Evolutionary conservation across 2,113 vertebrate species (phyloP).

Genomic region (Gavialis gangeticus): DNA sequence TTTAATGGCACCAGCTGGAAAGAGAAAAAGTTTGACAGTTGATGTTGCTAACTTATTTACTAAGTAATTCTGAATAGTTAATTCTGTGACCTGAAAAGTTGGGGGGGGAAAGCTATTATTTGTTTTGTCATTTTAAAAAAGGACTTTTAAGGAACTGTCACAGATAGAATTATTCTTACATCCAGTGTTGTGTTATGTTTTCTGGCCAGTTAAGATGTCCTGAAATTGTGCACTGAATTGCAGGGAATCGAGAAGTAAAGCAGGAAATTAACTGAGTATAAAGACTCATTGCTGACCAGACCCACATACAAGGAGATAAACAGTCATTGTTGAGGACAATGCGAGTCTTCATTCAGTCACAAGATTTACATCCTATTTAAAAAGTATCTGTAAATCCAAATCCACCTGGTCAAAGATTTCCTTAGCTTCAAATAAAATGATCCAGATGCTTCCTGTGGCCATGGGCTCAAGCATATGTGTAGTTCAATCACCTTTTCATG

Average conservation of each 20-base stretch:
- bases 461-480: not conserved
- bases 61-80: not conserved
- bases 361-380: not conserved
- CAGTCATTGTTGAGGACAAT: rapidly evolving
- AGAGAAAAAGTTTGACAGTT: not conserved
- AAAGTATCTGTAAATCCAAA: slow-evolving; percentile 1
- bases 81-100: not conserved
- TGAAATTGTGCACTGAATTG: not conserved
- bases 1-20: not conserved
- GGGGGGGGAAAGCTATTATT: not conserved
- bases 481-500: too few relatives aligned
- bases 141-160: not conserved
- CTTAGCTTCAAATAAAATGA: not conserved
- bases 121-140: not conserved
- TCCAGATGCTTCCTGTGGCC: not conserved
- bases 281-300: not conserved
- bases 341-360: not conserved
- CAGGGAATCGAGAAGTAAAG: not conserved
- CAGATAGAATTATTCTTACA: not conserved
- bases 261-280: not conserved
- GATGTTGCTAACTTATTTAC: not conserved
- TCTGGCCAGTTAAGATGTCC: not conserved
- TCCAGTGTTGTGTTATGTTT: not conserved
- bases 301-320: not conserved
- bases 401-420: not conserved